A percentile compares a stretch with the other conserved stretches of the same genome.
Evolutionary conservation across 1,140 invertebrate species (phyloP).

Genomic region (Cardiocondyla obscurior): DNA sequence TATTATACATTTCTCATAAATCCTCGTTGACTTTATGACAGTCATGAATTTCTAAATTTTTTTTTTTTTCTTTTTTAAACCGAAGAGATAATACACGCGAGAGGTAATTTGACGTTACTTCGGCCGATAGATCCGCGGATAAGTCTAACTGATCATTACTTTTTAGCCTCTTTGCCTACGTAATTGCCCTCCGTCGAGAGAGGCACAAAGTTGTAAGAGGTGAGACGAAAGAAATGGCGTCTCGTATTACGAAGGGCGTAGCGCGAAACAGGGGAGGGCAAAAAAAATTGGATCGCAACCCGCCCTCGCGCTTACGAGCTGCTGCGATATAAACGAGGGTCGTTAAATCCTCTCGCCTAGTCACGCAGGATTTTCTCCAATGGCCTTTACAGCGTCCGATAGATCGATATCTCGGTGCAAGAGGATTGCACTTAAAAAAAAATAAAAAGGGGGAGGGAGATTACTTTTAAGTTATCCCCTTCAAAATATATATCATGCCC

Average conservation of each 20-base stretch:
- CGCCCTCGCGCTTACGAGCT: constrained; percentile 52
- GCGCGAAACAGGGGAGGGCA: constrained; percentile 42
- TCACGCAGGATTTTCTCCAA: constrained; percentile 69
- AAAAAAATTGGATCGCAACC: constrained; percentile 69
- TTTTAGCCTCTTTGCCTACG: constrained; percentile 73
- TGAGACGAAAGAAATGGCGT: constrained; percentile 62
- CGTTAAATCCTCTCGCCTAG: constrained; percentile 71
- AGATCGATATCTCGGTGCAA: constrained; percentile 24
- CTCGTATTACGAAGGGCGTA: constrained; percentile 62
- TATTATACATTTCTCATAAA: background rate
- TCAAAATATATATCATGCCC: background rate
- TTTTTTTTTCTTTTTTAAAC: background rate
- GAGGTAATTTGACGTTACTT: constrained; percentile 28
- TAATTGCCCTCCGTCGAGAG: constrained; percentile 69
- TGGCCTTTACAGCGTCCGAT: constrained; percentile 31
- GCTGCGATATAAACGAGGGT: constrained; percentile 66
- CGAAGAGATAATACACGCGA: constrained; percentile 58
- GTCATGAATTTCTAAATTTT: background rate
- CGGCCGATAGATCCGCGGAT: constrained; percentile 57
- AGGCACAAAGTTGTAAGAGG: constrained; percentile 61
- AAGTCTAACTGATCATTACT: constrained; percentile 70
- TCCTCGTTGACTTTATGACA: background rate
- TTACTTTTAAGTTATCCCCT: background rate
- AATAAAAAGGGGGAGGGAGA: no score
- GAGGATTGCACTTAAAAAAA: constrained; percentile 1